Base-by-base conservation (phyloP, 2,888 invertebrate genomes). In the Metallyticus violacea region DNA sequence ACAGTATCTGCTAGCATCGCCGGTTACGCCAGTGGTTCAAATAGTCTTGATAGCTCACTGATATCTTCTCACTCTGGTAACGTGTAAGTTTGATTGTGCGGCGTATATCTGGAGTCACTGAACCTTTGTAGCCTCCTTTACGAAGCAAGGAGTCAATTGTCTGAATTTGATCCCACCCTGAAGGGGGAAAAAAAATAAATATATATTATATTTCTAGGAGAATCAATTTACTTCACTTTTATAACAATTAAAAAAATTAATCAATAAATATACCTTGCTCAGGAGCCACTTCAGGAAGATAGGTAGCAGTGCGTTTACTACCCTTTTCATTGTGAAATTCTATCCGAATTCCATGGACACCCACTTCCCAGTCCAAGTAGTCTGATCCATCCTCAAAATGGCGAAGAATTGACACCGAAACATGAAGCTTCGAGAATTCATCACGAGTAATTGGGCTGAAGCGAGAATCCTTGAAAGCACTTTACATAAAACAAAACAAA, bases 151-250 rank as follows among this genome's bases (percentile, higher is more conserved):
- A 98, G 93, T 99, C 99, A 91, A 99, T 98, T 28, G 99, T 99
- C 93, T 99, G 99, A 89, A 97, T 95, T 93, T 98, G 98, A 94
- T 99, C 97, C 99, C 99, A 99, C 90, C 99, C 99, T 99, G 92
- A 27, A 62, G 40, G 22, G 93, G 15, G 6, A 91, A 87, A 86
- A 85, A 79, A 86, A 87, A 86, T 84, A 27, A 86, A 78, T 29
- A 85, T 29, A 79, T 79, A 30, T 76, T 77, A 9, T 80, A 27
- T 2, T 22, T 40, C n/a, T 40, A 40, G 6, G 28, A 25, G 25
- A 29, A 30, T 9, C 81, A 40, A 29, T 25, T 81, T 30, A 81
- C n/a, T 26, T 40, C 6, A 82, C 22, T 15, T 30, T 62, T 82
- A 1, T 25, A 26, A 82, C 2, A 76, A 15, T 4, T 26, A 76